Base-by-base conservation (phyloP, 64 coral and sea anemone genomes). In the Hydrozoanthus tunicans region DNA sequence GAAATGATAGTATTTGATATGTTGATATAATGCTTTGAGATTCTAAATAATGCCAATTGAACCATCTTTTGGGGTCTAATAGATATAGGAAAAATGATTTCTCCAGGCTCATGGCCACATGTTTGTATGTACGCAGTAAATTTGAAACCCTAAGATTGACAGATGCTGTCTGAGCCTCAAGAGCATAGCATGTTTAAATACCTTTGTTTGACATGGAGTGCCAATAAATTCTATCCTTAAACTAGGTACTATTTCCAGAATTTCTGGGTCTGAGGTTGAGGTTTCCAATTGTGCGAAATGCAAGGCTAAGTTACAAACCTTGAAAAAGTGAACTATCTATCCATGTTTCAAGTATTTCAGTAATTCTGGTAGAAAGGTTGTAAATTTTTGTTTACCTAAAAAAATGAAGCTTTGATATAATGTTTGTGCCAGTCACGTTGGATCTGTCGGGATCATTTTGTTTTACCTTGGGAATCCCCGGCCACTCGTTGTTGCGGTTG, bases 261-360 rank as follows among this genome's bases (percentile, higher is more conserved):
- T 79, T 90, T 90, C 73, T 63, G 89, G 56, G 73, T 90, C 89
- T 67, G 89, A 91, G 77, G 89, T 91, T 80, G 80, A 91, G 54
- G 25, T 54, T 43, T 80, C 62, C 89, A 76, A 91, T 63, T 63
- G 52, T 43, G 32, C 32, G 2, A 43, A 43, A 43, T 43, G 32
- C 32, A 43, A 43, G 32, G 32, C 32, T 43, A 43, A 43, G 32
- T 43, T 43, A 43, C 32, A 43, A 43, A 75, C 89, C 58, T 90
- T 90, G 65, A 79, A 90, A 25, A 7, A 79, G 51, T 51, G 5
- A 12, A 43, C 53, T 77, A 64, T 89, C 63, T 64, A 56, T 26
- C 58, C 32, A 43, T 43, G 32, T 43, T 43, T 78, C 13, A 79
- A 91, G 64, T 91, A 81, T 70, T 91, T 65, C 72, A 70, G 78